A percentile compares a stretch with the other conserved stretches of the same genome.
Conservation (phyloP, 2,797 vertebrate genomes). For the Intellagama lesueurii region DNA sequence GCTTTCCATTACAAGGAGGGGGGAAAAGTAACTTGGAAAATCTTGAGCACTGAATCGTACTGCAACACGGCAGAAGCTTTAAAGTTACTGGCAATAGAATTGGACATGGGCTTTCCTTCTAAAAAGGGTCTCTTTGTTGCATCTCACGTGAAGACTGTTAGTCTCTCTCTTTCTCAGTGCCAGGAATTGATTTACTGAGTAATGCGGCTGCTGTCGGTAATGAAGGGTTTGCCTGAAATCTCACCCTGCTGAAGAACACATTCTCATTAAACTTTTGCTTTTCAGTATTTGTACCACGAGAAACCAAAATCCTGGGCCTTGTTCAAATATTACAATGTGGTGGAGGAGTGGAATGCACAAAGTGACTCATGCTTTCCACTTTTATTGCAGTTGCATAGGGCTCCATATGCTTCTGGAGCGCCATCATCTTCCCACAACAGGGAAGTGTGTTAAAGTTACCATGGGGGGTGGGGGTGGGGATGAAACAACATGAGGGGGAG, state of each 20-base stretch:
- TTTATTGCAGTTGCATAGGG: not conserved
- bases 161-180: conserved; percentile 51
- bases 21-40: conserved; percentile 63
- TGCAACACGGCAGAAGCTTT: not conserved
- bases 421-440: too few relatives aligned
- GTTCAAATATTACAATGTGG: not conserved
- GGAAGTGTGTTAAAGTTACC: not conserved
- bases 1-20: conserved; percentile 67
- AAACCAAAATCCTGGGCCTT: not conserved
- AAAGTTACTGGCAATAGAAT: not conserved
- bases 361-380: not conserved
- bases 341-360: not conserved
- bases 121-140: conserved; percentile 29
- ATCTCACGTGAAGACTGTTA: conserved; percentile 44
- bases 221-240: not conserved
- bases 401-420: not conserved
- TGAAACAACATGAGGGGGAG: not conserved
- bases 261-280: not conserved
- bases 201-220: not conserved
- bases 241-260: not conserved
- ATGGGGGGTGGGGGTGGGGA: too few relatives aligned
- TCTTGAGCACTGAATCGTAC: not conserved
- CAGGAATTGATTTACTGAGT: conserved; percentile 50
- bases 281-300: not conserved
- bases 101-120: not conserved